Evolutionary conservation across 2,888 invertebrate genomes (phyloP), one percentile per base, ranked within the genome.

Genomic region (Meloe dianella): DNA sequence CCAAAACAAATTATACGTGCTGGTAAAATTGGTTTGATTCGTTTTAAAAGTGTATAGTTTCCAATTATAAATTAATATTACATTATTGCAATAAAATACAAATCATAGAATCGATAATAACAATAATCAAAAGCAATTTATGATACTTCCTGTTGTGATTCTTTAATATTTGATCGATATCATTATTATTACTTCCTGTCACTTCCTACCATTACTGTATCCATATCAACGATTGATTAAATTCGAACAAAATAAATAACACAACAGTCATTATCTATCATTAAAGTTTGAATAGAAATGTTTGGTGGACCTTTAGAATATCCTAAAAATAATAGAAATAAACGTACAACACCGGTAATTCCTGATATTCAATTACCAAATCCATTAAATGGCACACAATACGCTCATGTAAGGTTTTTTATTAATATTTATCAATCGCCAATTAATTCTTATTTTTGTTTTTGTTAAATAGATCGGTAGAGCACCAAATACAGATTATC

Each of bases 401-500:
- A 47, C 2, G 20, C 9, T 20, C 47, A 47, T 20, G 47, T 47
- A 47, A 51, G 54, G 0, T 41, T 41, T n/a, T 41, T n/a, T n/a
- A n/a, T n/a, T n/a, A n/a, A n/a, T n/a, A n/a, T n/a, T n/a, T n/a
- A n/a, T n/a, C n/a, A n/a, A n/a, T n/a, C n/a, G n/a, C n/a, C n/a
- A n/a, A n/a, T n/a, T n/a, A n/a, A n/a, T n/a, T n/a, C n/a, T n/a
- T n/a, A n/a, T n/a, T n/a, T n/a, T n/a, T n/a, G n/a, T n/a, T n/a
- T n/a, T n/a, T n/a, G n/a, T n/a, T n/a, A 35, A 35, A 35, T 41
- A 81, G 80, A 69, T 75, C 66, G 80, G 67, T 20, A 73, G 78
- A 29, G 68, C 72, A 47, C 76, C 81, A 29, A 78, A 81, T 67
- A 77, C 80, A 6, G 74, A 79, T 66, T 74, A 79, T 41, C 72